These are phyloP conservation scores for Acrobasis suavella DNA, from an alignment of 2,888 invertebrate genomes.

Conservation along the genomic window DNA sequence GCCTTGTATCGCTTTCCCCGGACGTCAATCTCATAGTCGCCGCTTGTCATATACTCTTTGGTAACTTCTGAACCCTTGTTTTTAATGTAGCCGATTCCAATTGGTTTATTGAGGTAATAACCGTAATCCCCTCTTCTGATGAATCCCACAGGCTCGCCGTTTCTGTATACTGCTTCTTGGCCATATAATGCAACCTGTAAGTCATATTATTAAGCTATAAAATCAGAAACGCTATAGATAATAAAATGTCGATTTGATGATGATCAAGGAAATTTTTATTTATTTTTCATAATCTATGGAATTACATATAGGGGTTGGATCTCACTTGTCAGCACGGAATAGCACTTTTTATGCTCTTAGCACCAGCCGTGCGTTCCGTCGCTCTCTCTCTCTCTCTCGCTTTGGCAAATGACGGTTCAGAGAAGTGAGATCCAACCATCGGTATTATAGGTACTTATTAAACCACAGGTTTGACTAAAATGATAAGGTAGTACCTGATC, in stretches of 20 bases:
- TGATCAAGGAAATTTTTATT: too few species aligned
- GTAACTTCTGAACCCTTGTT: constrained; percentile 84
- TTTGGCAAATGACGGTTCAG: too few species aligned
- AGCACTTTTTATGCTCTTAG: too few species aligned
- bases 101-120: constrained; percentile 77
- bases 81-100: constrained; percentile 83
- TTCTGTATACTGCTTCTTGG: constrained; percentile 91
- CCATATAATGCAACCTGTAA: constrained; percentile 90
- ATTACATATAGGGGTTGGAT: too few species aligned
- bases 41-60: constrained; percentile 85
- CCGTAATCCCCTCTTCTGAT: constrained; percentile 92
- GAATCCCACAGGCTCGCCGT: constrained; percentile 89
- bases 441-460: too few species aligned
- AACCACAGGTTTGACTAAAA: too few species aligned
- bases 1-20: constrained; percentile 89
- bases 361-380: too few species aligned
- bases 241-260: not conserved
- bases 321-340: too few species aligned
- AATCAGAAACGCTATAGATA: not conserved
- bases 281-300: not conserved
- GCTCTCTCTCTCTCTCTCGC: too few species aligned
- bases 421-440: too few species aligned
- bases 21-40: constrained; percentile 90
- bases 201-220: not conserved
- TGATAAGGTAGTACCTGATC: constrained; percentile 70